Evolutionary conservation across 2,797 vertebrate species (phyloP), one percentile per base, ranked within the genome.

Genomic region (Taenioides sp.): DNA sequence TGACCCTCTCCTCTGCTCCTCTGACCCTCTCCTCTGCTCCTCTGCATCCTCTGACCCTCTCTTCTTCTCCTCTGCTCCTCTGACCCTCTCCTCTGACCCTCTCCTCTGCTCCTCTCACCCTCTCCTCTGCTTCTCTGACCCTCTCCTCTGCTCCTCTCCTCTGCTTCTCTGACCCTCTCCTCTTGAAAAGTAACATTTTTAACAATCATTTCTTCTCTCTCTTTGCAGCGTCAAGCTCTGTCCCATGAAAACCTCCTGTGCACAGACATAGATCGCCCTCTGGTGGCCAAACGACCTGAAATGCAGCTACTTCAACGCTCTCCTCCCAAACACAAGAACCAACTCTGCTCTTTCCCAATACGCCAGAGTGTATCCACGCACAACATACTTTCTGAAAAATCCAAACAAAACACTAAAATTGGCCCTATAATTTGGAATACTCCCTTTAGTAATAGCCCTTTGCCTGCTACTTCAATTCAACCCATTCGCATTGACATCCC

Each of bases 181-280:
- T 65, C 31, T 37, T 5, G 20, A 52, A 52, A 52, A 52, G 0
- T 1, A 20, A 2, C 20, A 43, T 43, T n/a, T 52, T n/a, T n/a
- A 2, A 52, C 1, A 7, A 52, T 52, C 11, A 14, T 50, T 50
- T 50, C 17, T 25, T 73, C 68, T 60, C 34, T 68, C 74, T 67
- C 78, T 68, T 78, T 72, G 4, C 69, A 98, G 96, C 95, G 94
- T 7, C 94, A 91, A 22, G 90, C 95, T 65, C 90, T 87, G 74
- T 97, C 96, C 62, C 95, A 98, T 77, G 96, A 97, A 55, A 95
- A 96, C 77, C 82, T 98, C 76, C 82, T 98, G 52, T 83, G 92
- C 64, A 74, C 94, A 79, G 93, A 95, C 27, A 80, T 80, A 70
- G 88, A 76, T 75, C 88, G 89, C 60, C 69, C 93, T 93, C 84